These are phyloP conservation scores for Andrena fulva DNA, from an alignment of 2,888 invertebrate species.

Conservation along the genomic window DNA sequence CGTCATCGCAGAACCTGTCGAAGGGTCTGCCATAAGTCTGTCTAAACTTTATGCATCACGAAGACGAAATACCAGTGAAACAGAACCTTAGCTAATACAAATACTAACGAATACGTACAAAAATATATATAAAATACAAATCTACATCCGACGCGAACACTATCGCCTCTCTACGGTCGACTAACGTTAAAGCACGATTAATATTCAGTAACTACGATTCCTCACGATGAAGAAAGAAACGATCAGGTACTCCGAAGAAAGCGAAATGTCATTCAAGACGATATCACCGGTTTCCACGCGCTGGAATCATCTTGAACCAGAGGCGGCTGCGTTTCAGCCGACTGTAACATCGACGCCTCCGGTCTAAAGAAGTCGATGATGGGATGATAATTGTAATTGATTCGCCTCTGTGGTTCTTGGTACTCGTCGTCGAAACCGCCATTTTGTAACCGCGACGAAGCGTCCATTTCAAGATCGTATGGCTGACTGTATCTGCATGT, in stretches of 20 bases:
- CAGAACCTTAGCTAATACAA: background rate
- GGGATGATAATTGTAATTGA: slow-evolving; percentile 93
- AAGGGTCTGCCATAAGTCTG: background rate
- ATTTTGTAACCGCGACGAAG: slow-evolving; percentile 73
- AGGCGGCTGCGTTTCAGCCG: slow-evolving; percentile 65
- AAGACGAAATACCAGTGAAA: background rate
- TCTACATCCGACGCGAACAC: slow-evolving; percentile 22
- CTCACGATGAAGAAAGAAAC: slow-evolving; percentile 41
- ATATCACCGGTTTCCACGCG: slow-evolving; percentile 83
- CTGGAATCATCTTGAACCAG: slow-evolving; percentile 68
- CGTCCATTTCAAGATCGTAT: slow-evolving; percentile 75
- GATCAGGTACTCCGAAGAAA: slow-evolving; percentile 76
- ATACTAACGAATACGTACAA: slow-evolving; percentile 1
- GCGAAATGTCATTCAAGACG: slow-evolving; percentile 67
- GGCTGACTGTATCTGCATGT: slow-evolving; percentile 75
- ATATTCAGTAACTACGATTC: slow-evolving; percentile 35
- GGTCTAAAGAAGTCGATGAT: slow-evolving; percentile 92
- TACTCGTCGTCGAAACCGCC: slow-evolving; percentile 82
- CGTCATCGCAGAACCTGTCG: background rate
- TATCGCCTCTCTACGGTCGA: slow-evolving; percentile 13
- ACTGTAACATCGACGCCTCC: slow-evolving; percentile 82
- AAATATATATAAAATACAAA: slow-evolving; percentile 16
- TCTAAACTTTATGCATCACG: background rate
- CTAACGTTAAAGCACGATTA: slow-evolving; percentile 7
- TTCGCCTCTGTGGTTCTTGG: slow-evolving; percentile 85